Evolutionary conservation across 2,113 vertebrate genomes (phyloP), one percentile per base, ranked within the genome.

Genomic region (Calypte anna): DNA sequence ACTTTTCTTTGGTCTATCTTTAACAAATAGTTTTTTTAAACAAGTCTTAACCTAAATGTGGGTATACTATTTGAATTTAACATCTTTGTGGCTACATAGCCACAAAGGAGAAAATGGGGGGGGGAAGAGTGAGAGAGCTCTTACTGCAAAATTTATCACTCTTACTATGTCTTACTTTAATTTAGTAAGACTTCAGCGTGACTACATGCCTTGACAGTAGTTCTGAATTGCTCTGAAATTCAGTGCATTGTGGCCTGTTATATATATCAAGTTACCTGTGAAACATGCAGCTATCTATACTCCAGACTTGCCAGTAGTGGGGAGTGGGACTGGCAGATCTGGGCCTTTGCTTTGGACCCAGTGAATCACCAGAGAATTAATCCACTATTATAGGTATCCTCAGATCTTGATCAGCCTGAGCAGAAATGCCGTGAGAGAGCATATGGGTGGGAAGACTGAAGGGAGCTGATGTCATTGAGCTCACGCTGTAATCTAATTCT

Each of bases 401-500:
- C 85, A 93, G 59, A 62, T 67, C 72, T 48, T 2, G 1, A 27
- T 13, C 72, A 91, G 63, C 57, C 57, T 10, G 31, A 80, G 74
- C 12, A 91, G 67, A 93, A 79, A 91, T 91, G 63, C 74, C 5
- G 17, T 91, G 86, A 94, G 86, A 91, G 63, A 83, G 76, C 53
- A 72, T 86, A 43, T 72, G 93, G 90, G 91, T 96, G 90, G 91
- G 94, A 97, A 93, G 85, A 15, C 82, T 23, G 59, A 86, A 91
- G 55, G 72, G 87, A 97, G 90, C 36, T 93, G 90, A 96, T 88
- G 88, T 93, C 76, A 94, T 57, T 82, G 85, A 88, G 79, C 38
- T 88, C 68, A 81, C 20, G 12, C 28, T 70, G 79, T 80, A 96
- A 94, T 90, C 90, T 77, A 93, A 93, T 27, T 91, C 91, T 78